Percentiles rank a stretch among this genome's conserved stretches.
Conservation (phyloP, 2,888 invertebrate genomes). For the Lucinisca nassula region DNA sequence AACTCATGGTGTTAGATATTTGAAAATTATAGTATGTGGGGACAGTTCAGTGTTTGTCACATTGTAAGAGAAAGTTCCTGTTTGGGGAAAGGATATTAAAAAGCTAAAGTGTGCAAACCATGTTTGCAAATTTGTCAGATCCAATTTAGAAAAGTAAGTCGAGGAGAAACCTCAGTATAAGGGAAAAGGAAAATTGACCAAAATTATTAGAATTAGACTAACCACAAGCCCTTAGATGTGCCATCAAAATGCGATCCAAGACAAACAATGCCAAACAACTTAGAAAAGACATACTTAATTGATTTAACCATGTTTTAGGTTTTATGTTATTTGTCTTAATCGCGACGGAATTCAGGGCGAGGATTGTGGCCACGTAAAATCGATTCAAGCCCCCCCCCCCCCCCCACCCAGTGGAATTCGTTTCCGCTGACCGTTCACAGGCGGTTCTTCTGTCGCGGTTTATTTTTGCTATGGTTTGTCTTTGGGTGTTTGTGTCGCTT, state of each 20-base stretch:
- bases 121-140: constrained; percentile 50
- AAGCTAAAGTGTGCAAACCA: constrained; percentile 53
- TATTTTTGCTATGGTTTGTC: too few species aligned
- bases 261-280: neutral
- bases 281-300: constrained; percentile 32
- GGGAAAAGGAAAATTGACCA: constrained; percentile 36
- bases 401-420: too few species aligned
- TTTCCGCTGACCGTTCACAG: too few species aligned
- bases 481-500: too few species aligned
- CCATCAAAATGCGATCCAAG: constrained; percentile 47
- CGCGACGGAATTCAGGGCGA: too few species aligned
- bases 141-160: constrained; percentile 32
- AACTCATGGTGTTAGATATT: constrained; percentile 63
- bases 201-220: constrained; percentile 11
- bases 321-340: too few species aligned
- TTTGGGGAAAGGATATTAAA: constrained; percentile 31
- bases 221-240: constrained; percentile 51
- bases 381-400: too few species aligned
- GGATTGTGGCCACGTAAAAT: too few species aligned
- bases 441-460: too few species aligned
- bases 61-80: constrained; percentile 32
- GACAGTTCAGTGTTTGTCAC: constrained; percentile 43
- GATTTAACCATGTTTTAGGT: neutral
- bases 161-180: constrained; percentile 40
- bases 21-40: constrained; percentile 50